Percentiles rank a stretch among this genome's conserved stretches.
These are phyloP conservation scores for Lonchura striata DNA, from an alignment of 2,113 vertebrate species.

Conservation along the genomic window DNA sequence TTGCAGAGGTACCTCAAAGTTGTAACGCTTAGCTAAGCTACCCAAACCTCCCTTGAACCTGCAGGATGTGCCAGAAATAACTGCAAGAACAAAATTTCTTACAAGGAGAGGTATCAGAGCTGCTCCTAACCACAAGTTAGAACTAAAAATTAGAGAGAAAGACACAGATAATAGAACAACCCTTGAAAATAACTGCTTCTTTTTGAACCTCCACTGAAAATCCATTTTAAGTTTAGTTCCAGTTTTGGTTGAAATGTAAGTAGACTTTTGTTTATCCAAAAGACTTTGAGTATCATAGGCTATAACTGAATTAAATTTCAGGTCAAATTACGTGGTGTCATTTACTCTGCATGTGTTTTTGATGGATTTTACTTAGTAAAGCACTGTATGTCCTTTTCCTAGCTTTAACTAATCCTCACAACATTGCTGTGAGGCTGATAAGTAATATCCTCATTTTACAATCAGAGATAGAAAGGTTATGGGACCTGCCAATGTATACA, in stretches of 20 bases:
- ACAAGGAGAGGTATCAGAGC: not conserved
- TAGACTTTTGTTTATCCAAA: slow-evolving; percentile 44
- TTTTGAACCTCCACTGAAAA: slow-evolving; percentile 21
- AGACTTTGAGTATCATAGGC: not conserved
- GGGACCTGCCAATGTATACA: slow-evolving; percentile 40
- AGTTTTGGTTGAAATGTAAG: slow-evolving; percentile 47
- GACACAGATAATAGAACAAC: not conserved
- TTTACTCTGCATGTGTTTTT: slow-evolving; percentile 45
- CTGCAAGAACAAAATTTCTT: not conserved
- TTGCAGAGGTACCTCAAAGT: not conserved
- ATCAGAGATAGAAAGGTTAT: slow-evolving; percentile 31
- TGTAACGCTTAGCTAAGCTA: not conserved
- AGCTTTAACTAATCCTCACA: slow-evolving; percentile 27
- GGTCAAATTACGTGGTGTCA: slow-evolving; percentile 37
- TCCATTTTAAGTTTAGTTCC: slow-evolving; percentile 30
- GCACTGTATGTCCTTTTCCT: not conserved
- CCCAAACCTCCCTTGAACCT: not conserved
- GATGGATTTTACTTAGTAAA: slow-evolving; percentile 49
- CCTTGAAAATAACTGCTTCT: slow-evolving; percentile 17
- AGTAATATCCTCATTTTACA: slow-evolving; percentile 50
- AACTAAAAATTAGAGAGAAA: slow-evolving; percentile 2
- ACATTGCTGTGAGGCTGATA: slow-evolving; percentile 35
- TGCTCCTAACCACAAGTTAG: not conserved
- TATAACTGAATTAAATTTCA: slow-evolving; percentile 50
- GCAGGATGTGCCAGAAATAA: not conserved